phyloP scores from a whole-genome alignment of 2,113 vertebrate genomes.

The Perca schrenkii region DNA sequence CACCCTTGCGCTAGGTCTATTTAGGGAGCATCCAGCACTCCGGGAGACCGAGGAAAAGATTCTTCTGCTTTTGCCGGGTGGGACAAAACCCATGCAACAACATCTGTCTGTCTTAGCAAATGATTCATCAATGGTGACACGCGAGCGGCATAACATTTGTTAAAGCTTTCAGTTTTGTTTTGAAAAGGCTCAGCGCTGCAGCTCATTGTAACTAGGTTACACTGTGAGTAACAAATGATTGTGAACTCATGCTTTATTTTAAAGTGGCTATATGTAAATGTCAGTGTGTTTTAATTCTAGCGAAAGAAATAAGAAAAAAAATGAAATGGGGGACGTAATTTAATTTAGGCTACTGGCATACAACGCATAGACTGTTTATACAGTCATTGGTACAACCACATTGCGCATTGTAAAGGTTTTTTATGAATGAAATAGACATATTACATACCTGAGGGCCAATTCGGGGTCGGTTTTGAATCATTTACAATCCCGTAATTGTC shows the following conservation, averaged over 20 bases:
- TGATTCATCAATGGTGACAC: slow-evolving; percentile 78
- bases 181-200: slow-evolving; percentile 35
- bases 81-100: slow-evolving; percentile 71
- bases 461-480: too few species aligned
- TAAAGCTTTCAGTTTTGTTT: slow-evolving; percentile 65
- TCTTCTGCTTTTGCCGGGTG: slow-evolving; percentile 74
- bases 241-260: slow-evolving; percentile 22
- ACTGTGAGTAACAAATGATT: slow-evolving; percentile 35
- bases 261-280: neutral
- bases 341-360: too few species aligned
- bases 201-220: slow-evolving; percentile 53
- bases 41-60: slow-evolving; percentile 72
- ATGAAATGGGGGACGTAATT: too few species aligned
- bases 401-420: too few species aligned
- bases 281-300: too few species aligned
- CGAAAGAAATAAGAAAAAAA: too few species aligned
- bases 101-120: slow-evolving; percentile 80
- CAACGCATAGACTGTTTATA: too few species aligned
- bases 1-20: slow-evolving; percentile 80
- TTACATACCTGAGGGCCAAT: too few species aligned
- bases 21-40: slow-evolving; percentile 80
- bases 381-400: too few species aligned
- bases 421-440: too few species aligned
- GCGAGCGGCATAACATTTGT: slow-evolving; percentile 64
- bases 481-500: too few species aligned